phyloP scores from a whole-genome alignment of 2,888 invertebrate genomes.

The Cephus rjabovi region DNA sequence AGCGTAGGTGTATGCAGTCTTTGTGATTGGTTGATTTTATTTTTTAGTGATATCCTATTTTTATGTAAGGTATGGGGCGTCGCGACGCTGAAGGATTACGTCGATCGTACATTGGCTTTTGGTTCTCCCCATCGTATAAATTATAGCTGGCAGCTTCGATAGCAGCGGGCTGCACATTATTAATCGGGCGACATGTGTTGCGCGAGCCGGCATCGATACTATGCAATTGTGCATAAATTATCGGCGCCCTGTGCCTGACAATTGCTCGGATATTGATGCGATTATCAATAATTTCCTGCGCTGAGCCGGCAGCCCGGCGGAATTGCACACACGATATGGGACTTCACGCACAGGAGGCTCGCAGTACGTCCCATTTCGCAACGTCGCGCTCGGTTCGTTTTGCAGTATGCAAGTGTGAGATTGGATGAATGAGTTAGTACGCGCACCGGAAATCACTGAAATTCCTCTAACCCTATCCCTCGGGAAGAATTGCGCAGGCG shows the following conservation, averaged over 20 bases:
- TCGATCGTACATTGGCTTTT: not conserved
- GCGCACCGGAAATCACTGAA: not conserved
- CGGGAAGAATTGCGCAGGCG: not conserved
- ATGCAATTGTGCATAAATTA: slow-evolving; percentile 60
- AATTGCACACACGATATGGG: not conserved
- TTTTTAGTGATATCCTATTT: not conserved
- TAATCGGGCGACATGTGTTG: slow-evolving; percentile 43
- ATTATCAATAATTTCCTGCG: slow-evolving; percentile 60
- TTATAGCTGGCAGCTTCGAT: slow-evolving; percentile 28
- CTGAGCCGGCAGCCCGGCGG: slow-evolving; percentile 22
- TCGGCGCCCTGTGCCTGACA: slow-evolving; percentile 51
- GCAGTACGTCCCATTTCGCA: not conserved
- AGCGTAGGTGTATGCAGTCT: not conserved
- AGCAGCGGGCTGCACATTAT: slow-evolving; percentile 40
- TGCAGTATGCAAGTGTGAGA: not conserved
- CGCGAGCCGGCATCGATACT: slow-evolving; percentile 49
- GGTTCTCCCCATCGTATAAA: not conserved
- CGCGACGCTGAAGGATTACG: not conserved
- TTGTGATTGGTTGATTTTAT: not conserved
- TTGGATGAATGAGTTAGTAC: not conserved
- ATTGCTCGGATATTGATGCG: slow-evolving; percentile 61
- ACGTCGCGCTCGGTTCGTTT: not conserved
- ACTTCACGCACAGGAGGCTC: not conserved
- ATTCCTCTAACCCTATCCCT: not conserved
- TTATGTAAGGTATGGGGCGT: not conserved